phyloP scores from a whole-genome alignment of 2,797 vertebrate species.

The Thripadectes ignobilis region DNA sequence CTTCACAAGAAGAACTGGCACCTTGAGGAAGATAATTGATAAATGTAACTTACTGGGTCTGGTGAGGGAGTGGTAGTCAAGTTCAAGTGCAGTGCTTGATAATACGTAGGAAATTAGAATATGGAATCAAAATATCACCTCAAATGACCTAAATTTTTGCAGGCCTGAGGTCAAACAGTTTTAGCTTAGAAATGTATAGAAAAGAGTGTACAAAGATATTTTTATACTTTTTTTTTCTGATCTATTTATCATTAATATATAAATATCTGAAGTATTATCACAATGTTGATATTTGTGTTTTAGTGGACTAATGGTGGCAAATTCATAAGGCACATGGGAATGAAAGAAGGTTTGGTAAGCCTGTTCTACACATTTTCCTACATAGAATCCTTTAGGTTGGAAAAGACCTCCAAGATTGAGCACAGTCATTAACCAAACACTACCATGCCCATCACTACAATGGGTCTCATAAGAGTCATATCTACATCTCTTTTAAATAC shows the following conservation, averaged over 20 bases:
- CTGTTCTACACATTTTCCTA: background rate
- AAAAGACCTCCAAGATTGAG: background rate
- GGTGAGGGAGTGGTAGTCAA: background rate
- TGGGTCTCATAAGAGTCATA: background rate
- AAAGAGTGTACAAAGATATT: rapidly evolving
- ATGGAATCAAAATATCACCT: background rate
- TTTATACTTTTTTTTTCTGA: background rate
- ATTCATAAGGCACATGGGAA: rapidly evolving
- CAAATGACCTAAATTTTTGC: background rate
- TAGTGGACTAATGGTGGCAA: background rate
- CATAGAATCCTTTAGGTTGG: background rate
- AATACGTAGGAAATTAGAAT: background rate
- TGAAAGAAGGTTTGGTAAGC: background rate
- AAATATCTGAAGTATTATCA: background rate
- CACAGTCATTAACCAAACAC: background rate
- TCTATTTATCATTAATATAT: background rate
- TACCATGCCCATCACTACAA: background rate
- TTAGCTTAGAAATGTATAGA: background rate
- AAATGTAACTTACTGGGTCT: background rate
- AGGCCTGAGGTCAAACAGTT: background rate
- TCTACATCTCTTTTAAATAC: background rate
- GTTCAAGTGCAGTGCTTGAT: background rate
- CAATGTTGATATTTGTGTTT: background rate
- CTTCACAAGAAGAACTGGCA: background rate
- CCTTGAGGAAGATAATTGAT: background rate